Conservation (phyloP, 35 echinoderm and acorn worm genomes). For the Patiria miniata region DNA sequence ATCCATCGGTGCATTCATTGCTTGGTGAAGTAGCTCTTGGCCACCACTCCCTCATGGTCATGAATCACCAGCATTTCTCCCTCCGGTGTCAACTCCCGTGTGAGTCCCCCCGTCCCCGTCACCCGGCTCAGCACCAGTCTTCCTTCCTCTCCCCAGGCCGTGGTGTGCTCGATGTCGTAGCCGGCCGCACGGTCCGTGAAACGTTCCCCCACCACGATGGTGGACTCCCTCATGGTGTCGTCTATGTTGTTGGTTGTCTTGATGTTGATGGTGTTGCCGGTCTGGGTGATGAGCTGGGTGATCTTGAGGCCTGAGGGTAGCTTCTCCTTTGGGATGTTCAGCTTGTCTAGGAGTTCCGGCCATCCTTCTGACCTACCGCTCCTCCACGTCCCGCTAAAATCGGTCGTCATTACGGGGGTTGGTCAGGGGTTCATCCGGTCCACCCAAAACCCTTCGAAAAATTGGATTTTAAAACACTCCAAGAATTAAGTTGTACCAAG, state of each 20-base stretch:
- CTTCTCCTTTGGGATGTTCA: background rate
- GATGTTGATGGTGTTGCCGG: conserved; percentile 5
- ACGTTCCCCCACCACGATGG: background rate
- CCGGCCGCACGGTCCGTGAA: background rate
- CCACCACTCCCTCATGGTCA: background rate
- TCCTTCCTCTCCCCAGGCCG: background rate
- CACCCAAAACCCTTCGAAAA: no score
- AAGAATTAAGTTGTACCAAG: no score
- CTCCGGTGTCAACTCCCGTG: background rate
- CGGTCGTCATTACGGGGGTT: background rate
- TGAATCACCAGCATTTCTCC: background rate
- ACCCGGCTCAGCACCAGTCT: background rate
- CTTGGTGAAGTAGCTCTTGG: background rate
- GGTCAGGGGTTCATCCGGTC: background rate
- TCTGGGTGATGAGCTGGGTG: conserved; percentile 1
- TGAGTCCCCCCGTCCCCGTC: background rate
- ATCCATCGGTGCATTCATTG: background rate
- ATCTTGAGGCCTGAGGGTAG: background rate
- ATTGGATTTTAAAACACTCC: no score
- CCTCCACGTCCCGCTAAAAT: conserved; percentile 8
- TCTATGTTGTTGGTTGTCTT: conserved; percentile 24
- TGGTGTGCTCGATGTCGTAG: background rate
- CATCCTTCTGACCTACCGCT: conserved; percentile 1
- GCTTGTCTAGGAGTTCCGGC: conserved; percentile 4
- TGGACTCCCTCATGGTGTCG: conserved; percentile 9